Percentiles rank a stretch among this genome's conserved stretches.
phyloP scores from a whole-genome alignment of 2,888 invertebrate genomes.

The Steinernema hermaphroditum region DNA sequence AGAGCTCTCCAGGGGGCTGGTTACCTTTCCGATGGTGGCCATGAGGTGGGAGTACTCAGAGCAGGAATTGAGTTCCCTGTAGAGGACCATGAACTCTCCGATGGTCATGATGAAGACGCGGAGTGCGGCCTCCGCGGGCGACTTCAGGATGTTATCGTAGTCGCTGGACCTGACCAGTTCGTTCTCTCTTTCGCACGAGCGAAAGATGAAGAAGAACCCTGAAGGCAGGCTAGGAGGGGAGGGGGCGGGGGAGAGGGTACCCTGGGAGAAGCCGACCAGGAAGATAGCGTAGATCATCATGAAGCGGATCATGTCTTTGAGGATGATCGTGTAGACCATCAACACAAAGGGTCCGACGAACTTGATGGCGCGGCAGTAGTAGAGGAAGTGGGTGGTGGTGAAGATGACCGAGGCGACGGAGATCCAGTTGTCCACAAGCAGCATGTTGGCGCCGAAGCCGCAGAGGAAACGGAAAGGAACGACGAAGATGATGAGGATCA shows the following conservation, averaged over 20 bases:
- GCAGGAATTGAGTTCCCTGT: constrained; percentile 46
- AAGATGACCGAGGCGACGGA: constrained; percentile 91
- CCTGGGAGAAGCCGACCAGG: constrained; percentile 93
- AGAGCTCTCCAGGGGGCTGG: no score
- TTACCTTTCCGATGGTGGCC: constrained; percentile 41
- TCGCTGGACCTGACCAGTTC: constrained; percentile 17
- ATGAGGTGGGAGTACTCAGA: constrained; percentile 69
- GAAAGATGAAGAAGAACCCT: constrained; percentile 69
- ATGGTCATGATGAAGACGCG: constrained; percentile 97
- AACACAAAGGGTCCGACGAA: constrained; percentile 96
- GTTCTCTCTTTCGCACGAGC: constrained; percentile 45
- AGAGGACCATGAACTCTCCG: constrained; percentile 68
- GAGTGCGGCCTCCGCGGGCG: constrained; percentile 86
- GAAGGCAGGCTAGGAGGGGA: background rate
- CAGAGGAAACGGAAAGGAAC: constrained; percentile 51
- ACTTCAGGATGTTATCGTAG: constrained; percentile 45
- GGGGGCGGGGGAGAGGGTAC: background rate
- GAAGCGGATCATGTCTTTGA: constrained; percentile 89
- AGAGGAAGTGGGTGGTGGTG: constrained; percentile 92
- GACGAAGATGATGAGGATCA: constrained; percentile 74
- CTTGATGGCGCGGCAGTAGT: constrained; percentile 82
- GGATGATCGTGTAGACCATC: constrained; percentile 98
- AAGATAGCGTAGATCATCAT: constrained; percentile 93
- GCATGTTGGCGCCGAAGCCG: constrained; percentile 71
- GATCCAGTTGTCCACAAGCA: constrained; percentile 85